Conservation (phyloP, 2,113 vertebrate species). For the Piprites chloris region DNA sequence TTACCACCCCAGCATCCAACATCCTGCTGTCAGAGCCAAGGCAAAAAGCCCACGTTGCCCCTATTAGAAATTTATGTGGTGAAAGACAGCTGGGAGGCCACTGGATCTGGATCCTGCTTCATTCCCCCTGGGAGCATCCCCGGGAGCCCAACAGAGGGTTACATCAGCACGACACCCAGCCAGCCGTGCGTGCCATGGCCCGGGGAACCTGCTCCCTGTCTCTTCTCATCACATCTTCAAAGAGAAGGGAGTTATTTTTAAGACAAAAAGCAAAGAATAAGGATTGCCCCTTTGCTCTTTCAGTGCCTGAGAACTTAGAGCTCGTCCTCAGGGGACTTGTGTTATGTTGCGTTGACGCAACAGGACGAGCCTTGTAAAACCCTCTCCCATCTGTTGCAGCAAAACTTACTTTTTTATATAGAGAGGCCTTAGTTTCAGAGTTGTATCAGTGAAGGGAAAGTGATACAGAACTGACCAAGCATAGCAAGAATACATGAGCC, state of each 20-base stretch:
- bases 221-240: background rate
- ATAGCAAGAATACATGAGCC: background rate
- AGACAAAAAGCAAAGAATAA: background rate
- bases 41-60: fast-evolving
- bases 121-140: background rate
- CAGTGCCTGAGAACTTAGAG: background rate
- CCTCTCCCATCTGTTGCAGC: background rate
- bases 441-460: background rate
- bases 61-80: background rate
- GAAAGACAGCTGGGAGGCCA: background rate
- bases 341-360: background rate
- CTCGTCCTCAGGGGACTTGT: background rate
- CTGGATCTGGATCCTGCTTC: background rate
- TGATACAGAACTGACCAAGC: background rate
- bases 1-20: background rate
- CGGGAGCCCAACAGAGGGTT: background rate
- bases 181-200: background rate
- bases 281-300: background rate
- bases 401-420: background rate
- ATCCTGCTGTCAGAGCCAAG: background rate
- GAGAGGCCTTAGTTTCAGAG: background rate
- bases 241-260: background rate
- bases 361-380: background rate
- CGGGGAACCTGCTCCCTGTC: fast-evolving
- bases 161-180: background rate